Conservation (phyloP, 2,797 vertebrate genomes). For the Tapirus indicus region DNA sequence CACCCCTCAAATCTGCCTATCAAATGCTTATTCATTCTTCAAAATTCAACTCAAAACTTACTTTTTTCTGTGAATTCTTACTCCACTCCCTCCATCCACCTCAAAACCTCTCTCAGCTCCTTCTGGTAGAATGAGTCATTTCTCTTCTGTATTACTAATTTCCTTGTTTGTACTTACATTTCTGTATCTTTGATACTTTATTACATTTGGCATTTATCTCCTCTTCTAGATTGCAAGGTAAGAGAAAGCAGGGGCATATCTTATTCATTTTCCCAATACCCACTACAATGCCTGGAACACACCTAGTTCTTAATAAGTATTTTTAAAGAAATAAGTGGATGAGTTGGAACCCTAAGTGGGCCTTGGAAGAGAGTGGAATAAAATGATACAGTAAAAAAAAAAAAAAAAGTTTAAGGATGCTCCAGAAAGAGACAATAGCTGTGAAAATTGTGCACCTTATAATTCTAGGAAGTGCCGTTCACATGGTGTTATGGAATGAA, state of each 20-base stretch:
- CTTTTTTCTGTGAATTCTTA: background rate
- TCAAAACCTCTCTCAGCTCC: background rate
- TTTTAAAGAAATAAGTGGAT: background rate
- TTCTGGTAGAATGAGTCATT: background rate
- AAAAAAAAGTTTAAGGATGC: background rate
- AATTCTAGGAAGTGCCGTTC: background rate
- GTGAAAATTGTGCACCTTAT: background rate
- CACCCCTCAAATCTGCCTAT: background rate
- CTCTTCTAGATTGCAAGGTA: background rate
- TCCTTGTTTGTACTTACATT: background rate
- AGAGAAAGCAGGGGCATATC: background rate
- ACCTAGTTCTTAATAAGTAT: background rate
- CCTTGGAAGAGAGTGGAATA: background rate
- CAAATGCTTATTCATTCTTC: background rate
- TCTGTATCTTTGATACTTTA: background rate
- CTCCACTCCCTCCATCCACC: background rate
- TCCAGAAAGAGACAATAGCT: background rate
- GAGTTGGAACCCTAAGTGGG: background rate
- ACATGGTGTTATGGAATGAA: background rate
- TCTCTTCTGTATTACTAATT: background rate
- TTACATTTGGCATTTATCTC: background rate
- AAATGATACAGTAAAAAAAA: background rate
- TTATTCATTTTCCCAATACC: background rate
- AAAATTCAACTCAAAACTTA: slow-evolving; percentile 1
- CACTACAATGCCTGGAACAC: background rate